phyloP scores from a whole-genome alignment of 1,140 invertebrate genomes.

The Drosophila nigromelanica region DNA sequence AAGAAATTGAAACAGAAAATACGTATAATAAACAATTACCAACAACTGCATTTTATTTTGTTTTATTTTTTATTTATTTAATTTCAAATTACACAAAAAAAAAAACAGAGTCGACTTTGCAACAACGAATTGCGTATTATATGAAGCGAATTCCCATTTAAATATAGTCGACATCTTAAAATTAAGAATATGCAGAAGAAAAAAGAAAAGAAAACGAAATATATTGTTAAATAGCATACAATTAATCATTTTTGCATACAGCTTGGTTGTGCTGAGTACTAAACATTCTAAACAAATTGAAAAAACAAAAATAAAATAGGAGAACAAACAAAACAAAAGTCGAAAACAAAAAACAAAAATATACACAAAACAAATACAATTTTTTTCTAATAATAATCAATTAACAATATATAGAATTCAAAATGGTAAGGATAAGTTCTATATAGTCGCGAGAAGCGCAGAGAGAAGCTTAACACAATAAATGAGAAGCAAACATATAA shows the following conservation, averaged over 20 bases:
- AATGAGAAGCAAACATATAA: not conserved
- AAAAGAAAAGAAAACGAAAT: not conserved
- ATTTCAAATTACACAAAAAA: too few relatives aligned
- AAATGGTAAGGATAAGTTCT: not conserved
- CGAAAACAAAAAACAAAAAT: conserved; percentile 10
- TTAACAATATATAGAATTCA: conserved; percentile 2
- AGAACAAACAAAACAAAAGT: not conserved
- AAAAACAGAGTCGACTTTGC: conserved; percentile 9
- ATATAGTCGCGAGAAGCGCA: not conserved
- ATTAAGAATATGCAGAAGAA: conserved; percentile 10
- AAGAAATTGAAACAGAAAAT: conserved; percentile 26
- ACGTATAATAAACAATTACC: conserved; percentile 39
- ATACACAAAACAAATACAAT: conserved; percentile 32
- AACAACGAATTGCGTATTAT: conserved; percentile 26
- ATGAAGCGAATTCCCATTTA: conserved; percentile 3
- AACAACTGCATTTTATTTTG: conserved; percentile 33
- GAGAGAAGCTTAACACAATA: not conserved
- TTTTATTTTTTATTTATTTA: conserved; percentile 31
- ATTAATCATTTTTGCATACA: conserved; percentile 41
- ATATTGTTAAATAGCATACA: conserved; percentile 33
- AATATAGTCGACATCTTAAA: conserved; percentile 15
- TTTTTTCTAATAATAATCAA: conserved; percentile 29
- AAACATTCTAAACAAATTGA: conserved; percentile 32
- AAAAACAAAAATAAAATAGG: conserved; percentile 6
- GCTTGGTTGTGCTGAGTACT: conserved; percentile 76